Evolutionary conservation across 2,888 invertebrate species (phyloP), one percentile per base, ranked within the genome.

Genomic region (Gortyna flavago): DNA sequence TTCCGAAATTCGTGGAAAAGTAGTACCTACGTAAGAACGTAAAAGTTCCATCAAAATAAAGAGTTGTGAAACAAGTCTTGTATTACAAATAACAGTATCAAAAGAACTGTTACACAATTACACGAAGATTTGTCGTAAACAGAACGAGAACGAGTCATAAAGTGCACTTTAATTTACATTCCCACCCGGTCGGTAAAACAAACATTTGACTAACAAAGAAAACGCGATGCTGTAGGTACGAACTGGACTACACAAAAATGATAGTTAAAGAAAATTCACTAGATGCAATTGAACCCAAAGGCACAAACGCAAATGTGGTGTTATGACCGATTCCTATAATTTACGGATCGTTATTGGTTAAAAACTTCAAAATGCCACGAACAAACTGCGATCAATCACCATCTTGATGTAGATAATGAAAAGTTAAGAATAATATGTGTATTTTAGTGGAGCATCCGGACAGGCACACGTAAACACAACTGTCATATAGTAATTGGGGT

Each of bases 141-240:
- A 79, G 7, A 68, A 29, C 64, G 41, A 67, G 44, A 48, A 71
- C 35, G 57, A 48, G 54, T 84, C 62, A 79, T 73, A 83, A 35
- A 74, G 76, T 67, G 75, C 69, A 80, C 68, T 86, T 80, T 35
- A 74, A 72, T 72, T 84, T 77, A 77, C 75, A 67, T 85, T 84
- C 65, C 54, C 77, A 74, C 48, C 74, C 57, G 41, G 65, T 62
- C 57, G 35, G 72, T 87, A 73, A 80, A 77, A 76, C 70, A 83
- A 84, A 88, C 62, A 80, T 88, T 77, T 78, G 75, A 76, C 62
- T 86, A 72, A 85, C 79, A 74, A 84, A 66, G 73, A 83, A 76
- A 85, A 79, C 44, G 68, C 75, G 62, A 67, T 72, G 84, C 72
- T 78, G 84, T 88, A 71, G 64, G 88, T 75, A 48, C 54, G 61